Evolutionary conservation across 2,113 vertebrate genomes (phyloP).

Genomic region (Gobius niger): DNA sequence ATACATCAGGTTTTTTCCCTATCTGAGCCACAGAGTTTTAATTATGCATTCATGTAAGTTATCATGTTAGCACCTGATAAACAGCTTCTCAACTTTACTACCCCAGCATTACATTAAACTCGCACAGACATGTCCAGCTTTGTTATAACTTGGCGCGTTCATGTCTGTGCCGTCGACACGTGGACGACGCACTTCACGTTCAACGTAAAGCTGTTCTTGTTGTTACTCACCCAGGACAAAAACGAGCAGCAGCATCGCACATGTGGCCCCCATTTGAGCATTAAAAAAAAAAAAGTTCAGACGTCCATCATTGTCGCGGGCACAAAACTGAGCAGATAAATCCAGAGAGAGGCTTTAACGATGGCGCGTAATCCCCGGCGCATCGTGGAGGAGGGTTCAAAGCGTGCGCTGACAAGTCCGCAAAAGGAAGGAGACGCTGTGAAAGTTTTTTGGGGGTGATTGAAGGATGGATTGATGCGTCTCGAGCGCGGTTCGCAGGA

Average conservation of each 20-base stretch:
- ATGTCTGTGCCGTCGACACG: neutral
- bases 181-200: slow-evolving; percentile 13
- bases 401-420: neutral
- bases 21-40: too few species aligned
- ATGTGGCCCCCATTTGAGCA: slow-evolving; percentile 43
- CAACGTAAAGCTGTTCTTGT: neutral
- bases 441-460: neutral
- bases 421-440: neutral
- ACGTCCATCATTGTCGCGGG: slow-evolving; percentile 37
- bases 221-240: slow-evolving; percentile 51
- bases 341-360: slow-evolving; percentile 39
- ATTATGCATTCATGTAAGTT: too few species aligned
- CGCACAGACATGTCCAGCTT: too few species aligned
- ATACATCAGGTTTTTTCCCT: too few species aligned
- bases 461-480: slow-evolving; percentile 25
- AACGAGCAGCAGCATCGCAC: slow-evolving; percentile 39
- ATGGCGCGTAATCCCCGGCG: slow-evolving; percentile 6
- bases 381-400: slow-evolving; percentile 21
- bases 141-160: too few species aligned
- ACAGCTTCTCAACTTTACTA: too few species aligned
- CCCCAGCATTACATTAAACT: too few species aligned
- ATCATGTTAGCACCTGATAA: too few species aligned
- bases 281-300: neutral
- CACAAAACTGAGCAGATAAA: slow-evolving; percentile 37
- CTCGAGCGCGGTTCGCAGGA: slow-evolving; percentile 1